Conservation (phyloP, 2,888 invertebrate species). For the Pyrrhia umbra region DNA sequence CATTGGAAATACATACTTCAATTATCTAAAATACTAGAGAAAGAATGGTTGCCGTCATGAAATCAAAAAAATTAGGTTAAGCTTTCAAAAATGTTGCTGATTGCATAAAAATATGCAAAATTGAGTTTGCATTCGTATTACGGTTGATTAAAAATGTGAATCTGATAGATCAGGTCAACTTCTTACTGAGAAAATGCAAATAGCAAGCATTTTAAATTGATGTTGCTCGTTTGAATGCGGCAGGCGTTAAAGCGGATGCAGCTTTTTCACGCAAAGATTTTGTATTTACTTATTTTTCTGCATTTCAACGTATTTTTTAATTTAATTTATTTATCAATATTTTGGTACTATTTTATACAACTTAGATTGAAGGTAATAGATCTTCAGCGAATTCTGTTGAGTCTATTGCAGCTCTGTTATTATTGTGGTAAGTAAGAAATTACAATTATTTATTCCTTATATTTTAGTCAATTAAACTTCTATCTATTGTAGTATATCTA, state of each 20-base stretch:
- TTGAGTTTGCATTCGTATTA: neutral
- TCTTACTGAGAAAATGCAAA: neutral
- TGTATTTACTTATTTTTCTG: too few species aligned
- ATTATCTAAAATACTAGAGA: neutral
- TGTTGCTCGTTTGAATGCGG: slow-evolving; percentile 15
- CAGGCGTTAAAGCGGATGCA: slow-evolving; percentile 40
- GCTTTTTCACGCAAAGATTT: too few species aligned
- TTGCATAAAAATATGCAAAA: neutral
- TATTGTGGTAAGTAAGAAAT: too few species aligned
- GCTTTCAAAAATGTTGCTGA: too few species aligned
- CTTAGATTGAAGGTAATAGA: too few species aligned
- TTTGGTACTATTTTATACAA: too few species aligned
- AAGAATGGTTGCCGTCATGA: neutral
- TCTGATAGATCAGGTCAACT: neutral
- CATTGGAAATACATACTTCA: neutral
- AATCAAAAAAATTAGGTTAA: too few species aligned
- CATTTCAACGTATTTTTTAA: too few species aligned
- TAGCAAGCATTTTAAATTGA: slow-evolving; percentile 24
- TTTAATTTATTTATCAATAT: too few species aligned
- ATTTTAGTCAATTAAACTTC: too few species aligned
- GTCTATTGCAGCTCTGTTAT: too few species aligned
- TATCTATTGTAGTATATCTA: slow-evolving; percentile 2
- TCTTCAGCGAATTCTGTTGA: too few species aligned
- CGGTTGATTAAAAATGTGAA: neutral
- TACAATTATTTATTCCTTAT: slow-evolving; percentile 4